Conservation (phyloP, 2,113 vertebrate species). For the Edolisoma coerulescens region DNA sequence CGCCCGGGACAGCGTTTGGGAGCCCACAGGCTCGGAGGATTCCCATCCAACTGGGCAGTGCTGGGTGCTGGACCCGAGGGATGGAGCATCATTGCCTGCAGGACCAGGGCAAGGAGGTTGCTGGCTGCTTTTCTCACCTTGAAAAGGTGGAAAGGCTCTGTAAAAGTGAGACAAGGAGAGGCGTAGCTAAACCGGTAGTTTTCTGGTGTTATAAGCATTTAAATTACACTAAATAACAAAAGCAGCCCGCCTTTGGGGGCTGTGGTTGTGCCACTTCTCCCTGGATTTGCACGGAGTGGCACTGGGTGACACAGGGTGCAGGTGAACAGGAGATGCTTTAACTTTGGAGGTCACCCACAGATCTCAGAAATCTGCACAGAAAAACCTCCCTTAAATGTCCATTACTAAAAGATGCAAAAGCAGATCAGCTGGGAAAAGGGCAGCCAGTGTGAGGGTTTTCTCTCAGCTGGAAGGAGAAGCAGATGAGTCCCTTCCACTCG, state of each 20-base stretch:
- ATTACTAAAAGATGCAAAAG: background rate
- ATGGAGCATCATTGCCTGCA: background rate
- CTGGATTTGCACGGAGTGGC: background rate
- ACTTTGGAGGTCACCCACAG: background rate
- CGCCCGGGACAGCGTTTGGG: background rate
- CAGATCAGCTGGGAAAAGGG: background rate
- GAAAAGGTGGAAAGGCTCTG: background rate
- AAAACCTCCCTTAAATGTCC: background rate
- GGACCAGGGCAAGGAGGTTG: background rate
- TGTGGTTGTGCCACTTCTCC: background rate
- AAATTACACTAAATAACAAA: background rate
- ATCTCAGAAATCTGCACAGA: background rate
- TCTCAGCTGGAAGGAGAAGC: background rate
- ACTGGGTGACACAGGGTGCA: background rate
- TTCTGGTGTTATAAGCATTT: background rate
- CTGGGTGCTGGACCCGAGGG: background rate
- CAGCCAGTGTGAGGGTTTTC: background rate
- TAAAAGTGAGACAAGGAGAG: background rate
- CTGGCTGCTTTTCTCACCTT: background rate
- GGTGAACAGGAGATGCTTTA: background rate
- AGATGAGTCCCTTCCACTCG: background rate
- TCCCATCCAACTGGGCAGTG: accelerated
- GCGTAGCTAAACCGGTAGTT: background rate
- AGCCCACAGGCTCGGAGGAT: accelerated
- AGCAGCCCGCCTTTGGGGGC: background rate